These are phyloP conservation scores for Alfaro cultratus DNA, from an alignment of 2,797 vertebrate species.

Conservation along the genomic window DNA sequence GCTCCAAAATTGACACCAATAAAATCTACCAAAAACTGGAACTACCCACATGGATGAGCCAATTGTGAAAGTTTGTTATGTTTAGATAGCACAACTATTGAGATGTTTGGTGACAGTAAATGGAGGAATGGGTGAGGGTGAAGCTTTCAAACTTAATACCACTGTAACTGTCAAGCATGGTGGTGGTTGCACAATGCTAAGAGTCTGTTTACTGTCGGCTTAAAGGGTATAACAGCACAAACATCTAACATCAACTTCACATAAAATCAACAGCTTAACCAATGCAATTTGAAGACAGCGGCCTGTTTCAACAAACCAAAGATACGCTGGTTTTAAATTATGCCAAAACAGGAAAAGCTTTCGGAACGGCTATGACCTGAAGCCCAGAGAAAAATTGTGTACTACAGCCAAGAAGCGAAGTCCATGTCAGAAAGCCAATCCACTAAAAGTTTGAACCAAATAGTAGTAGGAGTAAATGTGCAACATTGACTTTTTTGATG, in stretches of 20 bases:
- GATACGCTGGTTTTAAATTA: neutral
- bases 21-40: neutral
- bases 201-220: neutral
- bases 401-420: neutral
- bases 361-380: neutral
- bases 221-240: neutral
- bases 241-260: neutral
- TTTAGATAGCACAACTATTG: neutral
- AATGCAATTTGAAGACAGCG: neutral
- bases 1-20: neutral
- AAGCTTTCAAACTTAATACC: neutral
- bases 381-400: neutral
- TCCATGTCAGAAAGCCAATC: neutral
- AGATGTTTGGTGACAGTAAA: neutral
- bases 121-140: neutral
- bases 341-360: neutral
- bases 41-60: neutral
- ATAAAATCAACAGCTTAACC: neutral
- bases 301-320: neutral
- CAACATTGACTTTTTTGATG: neutral
- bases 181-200: neutral
- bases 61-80: neutral
- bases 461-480: neutral
- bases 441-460: neutral
- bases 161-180: neutral